phyloP scores from a whole-genome alignment of 2,113 vertebrate genomes.

The Prietella phreatophila region DNA sequence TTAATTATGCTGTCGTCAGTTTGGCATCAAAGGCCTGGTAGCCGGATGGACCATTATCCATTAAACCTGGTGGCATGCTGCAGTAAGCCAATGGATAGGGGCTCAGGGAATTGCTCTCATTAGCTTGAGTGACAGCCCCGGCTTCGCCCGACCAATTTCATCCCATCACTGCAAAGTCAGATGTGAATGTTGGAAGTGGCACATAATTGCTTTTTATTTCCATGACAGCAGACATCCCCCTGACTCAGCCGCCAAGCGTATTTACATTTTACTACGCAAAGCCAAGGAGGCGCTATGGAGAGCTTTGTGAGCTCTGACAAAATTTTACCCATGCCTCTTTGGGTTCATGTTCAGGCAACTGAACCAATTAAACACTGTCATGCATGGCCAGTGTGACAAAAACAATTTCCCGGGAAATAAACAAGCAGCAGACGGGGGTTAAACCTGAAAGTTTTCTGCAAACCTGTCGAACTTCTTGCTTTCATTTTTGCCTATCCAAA shows the following conservation, averaged over 20 bases:
- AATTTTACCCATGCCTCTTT: constrained; percentile 21
- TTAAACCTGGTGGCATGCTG: constrained; percentile 44
- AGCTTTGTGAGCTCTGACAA: not conserved
- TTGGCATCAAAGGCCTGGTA: constrained; percentile 42
- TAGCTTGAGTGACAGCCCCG: constrained; percentile 55
- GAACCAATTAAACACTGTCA: constrained; percentile 52
- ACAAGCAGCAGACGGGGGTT: not conserved
- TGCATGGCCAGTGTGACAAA: constrained; percentile 43
- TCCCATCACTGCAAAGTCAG: constrained; percentile 55
- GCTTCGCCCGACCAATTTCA: constrained; percentile 50
- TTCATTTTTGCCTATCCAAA: not conserved
- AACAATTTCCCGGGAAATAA: constrained; percentile 45
- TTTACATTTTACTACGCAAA: constrained; percentile 33
- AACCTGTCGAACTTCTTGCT: not conserved
- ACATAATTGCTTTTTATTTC: constrained; percentile 79
- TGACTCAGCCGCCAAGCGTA: constrained; percentile 11
- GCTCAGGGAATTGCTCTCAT: constrained; percentile 54
- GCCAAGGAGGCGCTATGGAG: not conserved
- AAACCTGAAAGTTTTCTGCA: not conserved
- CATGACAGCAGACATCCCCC: constrained; percentile 73
- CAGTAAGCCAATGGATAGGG: constrained; percentile 29
- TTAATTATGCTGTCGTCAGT: constrained; percentile 40
- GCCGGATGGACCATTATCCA: constrained; percentile 46
- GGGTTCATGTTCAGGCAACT: constrained; percentile 35
- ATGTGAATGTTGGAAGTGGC: constrained; percentile 68